Base-by-base conservation (phyloP, 2,797 vertebrate genomes). In the Tiaroga cobitis region DNA sequence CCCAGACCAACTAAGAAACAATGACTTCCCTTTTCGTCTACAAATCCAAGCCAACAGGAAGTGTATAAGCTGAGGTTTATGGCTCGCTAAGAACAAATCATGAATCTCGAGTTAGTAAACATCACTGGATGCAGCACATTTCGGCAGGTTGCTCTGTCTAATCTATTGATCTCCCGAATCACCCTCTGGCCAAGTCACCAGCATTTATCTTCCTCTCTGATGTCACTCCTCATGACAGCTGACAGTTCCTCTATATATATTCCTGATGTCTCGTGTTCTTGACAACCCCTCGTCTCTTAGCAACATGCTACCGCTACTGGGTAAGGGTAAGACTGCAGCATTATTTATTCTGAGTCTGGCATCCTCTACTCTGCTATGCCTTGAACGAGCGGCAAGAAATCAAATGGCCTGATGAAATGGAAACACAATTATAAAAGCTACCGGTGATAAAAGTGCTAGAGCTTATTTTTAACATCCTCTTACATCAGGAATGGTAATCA, bases 241-340 rank as follows among this genome's bases (percentile, higher is more conserved):
- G 86, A 86, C 88, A 87, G 70, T 46, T 87, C 81, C n/a, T 46
- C 73, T 68, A 73, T 72, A 85, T 81, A 85, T 78, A 76, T 81
- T 83, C 75, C 82, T 59, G 26, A 81, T 74, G 61, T 79, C 69
- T 68, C 2, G 1, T 56, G 61, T 56, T 56, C 34, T 72, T 61
- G 18, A 80, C 81, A 84, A 18, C 5, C 63, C 54, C 46, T 37
- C 6, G 84, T 87, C 82, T 89, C 88, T 82, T 85, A 86, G 88
- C 87, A 89, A 88, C 88, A 56, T 65, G 61, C 85, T 63, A 32
- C 5, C 15, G 69, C 81, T 78, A 65, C 46, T 65, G 74, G 65
- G 74, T 81, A 80, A 65, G 82, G n/a, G 51, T 63, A 78, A 63
- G 77, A 83, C 83, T 86, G 79, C 83, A 51, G 67, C 32, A 69